phyloP scores from a whole-genome alignment of 2,888 invertebrate species.

The Dasypolia templi region DNA sequence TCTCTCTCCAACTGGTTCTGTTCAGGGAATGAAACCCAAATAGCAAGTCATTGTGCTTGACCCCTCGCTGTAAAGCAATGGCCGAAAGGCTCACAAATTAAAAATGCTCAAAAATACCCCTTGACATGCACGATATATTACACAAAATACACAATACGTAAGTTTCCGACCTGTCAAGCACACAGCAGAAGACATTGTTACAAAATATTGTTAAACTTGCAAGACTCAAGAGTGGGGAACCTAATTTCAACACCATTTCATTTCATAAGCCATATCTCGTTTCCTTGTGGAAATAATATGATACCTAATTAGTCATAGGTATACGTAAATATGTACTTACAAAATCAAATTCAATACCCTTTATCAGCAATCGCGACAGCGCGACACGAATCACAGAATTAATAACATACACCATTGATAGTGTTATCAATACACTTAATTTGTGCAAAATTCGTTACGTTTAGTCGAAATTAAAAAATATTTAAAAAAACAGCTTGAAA shows the following conservation, averaged over 20 bases:
- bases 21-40: constrained; percentile 74
- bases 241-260: background rate
- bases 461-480: background rate
- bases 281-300: background rate
- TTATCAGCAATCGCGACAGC: constrained; percentile 19
- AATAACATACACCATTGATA: constrained; percentile 17
- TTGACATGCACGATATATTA: constrained; percentile 76
- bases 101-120: constrained; percentile 89
- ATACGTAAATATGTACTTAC: background rate
- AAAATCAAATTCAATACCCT: constrained; percentile 14
- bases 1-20: background rate
- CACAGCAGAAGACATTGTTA: background rate
- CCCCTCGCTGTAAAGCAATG: constrained; percentile 89
- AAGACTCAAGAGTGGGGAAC: too few relatives aligned
- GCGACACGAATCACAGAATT: constrained; percentile 25
- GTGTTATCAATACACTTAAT: constrained; percentile 9
- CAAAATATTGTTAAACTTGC: background rate
- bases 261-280: background rate
- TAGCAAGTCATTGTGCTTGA: constrained; percentile 84
- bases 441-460: background rate
- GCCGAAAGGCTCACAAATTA: constrained; percentile 89
- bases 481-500: too few relatives aligned
- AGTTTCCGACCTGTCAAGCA: constrained; percentile 59
- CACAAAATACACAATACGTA: constrained; percentile 74
- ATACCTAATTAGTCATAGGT: background rate